Base-by-base conservation (phyloP, 2,797 vertebrate species). In the Mus spretus region DNA sequence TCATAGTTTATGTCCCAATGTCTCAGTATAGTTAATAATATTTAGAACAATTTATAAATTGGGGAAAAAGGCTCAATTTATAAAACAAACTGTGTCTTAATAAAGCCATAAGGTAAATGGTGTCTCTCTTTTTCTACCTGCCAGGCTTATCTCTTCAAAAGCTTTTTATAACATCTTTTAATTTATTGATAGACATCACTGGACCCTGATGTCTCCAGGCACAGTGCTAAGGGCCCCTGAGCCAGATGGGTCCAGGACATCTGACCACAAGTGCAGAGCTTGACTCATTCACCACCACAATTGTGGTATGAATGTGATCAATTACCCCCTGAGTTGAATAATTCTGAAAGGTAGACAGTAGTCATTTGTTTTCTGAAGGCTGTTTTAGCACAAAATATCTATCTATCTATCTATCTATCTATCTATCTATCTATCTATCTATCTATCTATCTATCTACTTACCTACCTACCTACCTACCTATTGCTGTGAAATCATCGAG, bases 11-110 rank as follows among this genome's bases (percentile, higher is more conserved):
- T 67, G 40, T 92, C 63, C 82, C 85, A 80, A 67, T 74, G 3
- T 90, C 70, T 95, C 86, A 70, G 47, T 82, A 61, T 55, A 74
- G 37, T 93, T 92, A 95, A 89, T 96, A 67, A 89, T 95, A 79
- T 61, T 75, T 92, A 40, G 70, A 2, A 86, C 86, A 94, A 85
- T 89, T 77, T 93, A 55, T 70, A 87, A 79, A 80, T 79, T 86
- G 6, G 19, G 50, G n/a, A 47, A 10, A 78, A 85, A 77, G 75
- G 15, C 37, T 83, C 55, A 86, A 75, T 91, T 82, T 67, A 89
- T n/a, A 26, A 86, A 96, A 59, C 15, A 74, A 2, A n/a, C 19
- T 61, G 1, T 93, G 37, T 75, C 63, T 88, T 90, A 92, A 91
- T 47, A 78, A 74, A 96, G 22, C 57, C 44, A 26, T 53, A 80